Base-by-base conservation (phyloP, 2,888 invertebrate genomes). In the Brenthis daphne region DNA sequence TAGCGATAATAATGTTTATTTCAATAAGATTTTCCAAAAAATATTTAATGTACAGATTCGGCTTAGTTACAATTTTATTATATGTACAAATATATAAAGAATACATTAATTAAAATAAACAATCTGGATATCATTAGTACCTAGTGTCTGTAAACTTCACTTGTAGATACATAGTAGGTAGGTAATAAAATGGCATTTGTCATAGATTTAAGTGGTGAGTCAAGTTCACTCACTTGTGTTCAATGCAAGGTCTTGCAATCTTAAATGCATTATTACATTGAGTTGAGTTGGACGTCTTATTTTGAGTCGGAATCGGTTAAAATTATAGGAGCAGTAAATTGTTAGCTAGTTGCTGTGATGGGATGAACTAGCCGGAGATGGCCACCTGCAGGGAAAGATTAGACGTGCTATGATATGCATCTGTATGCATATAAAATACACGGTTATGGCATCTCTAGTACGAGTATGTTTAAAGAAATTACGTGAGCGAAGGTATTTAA, bases 361-460 rank as follows among this genome's bases (percentile, higher is more conserved):
- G 48, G 48, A 65, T 57, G 24, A 65, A 57, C 57, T 50, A 64
- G 65, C 55, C 55, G 57, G 54, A 57, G 56, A 68, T 65, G 65
- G 16, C 68, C 68, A 71, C 71, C 68, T 71, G 68, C 68, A 50
- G 65, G 53, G 65, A 33, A 13, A 24, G 57, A 65, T 71, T 63
- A 68, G 33, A 55, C 24, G 65, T 65, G 50, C n/a, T 53, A 64
- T 65, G 57, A 61, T 65, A 57, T 16, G n/a, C 11, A 14, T 37
- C 43, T 14, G 14, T 54, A 63, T 33, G 51, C 37, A 29, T 37
- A 54, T 29, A 50, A 43, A 68, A 63, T 69, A 56, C 50, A 51
- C 33, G 63, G 33, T 57, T 55, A 37, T 43, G 67, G 48, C 64
- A 61, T 37, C 43, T 56, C 56, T 20, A 48, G 37, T 56, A 56